Evolutionary conservation across 1,140 invertebrate genomes (phyloP), one percentile per base, ranked within the genome.

Genomic region (Scaptomyza graminum): DNA sequence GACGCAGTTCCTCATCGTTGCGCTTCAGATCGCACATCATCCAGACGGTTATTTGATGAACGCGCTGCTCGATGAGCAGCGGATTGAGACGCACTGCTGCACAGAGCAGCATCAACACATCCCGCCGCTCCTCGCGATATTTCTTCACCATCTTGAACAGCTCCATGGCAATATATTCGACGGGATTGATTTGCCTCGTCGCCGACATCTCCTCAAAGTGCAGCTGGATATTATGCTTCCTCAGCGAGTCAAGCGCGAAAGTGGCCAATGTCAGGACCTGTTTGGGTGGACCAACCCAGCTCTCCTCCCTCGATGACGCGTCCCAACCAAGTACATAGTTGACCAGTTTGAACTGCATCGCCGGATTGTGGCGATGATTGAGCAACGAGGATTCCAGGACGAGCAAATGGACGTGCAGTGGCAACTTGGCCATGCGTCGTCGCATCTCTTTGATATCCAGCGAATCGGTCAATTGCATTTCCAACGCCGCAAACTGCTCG

Each of bases 41-140:
- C 84, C 80, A 84, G 6, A 90, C 54, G 22, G 87, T 87, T 3
- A 90, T 69, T 65, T 85, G 69, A 55, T 90, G 90, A 18, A 90
- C 75, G 41, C 75, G 59, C 6, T 88, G 39, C 28, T 91, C 90
- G 8, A 92, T 64, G 18, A 91, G 65, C 28, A 92, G n/a, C 0
- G 91, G 90, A 79, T 92, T 91, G 3, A 84, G 31, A 7, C 82
- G 76, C 47, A 92, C 13, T 1, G 84, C 75, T 0, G 77, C 64
- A 50, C 87, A 79, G 0, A 92, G 71, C 13, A 91, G 37, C 8
- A 55, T 47, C 0, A 91, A 25, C 13, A 90, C 62, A 6, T 76
- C 31, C 1, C 7, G 69, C 2, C 63, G 41, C 6, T 37, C 7
- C 6, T 69, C 28, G 15, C 60, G 67, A 34, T 50, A 46, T 0